phyloP scores from a whole-genome alignment of 2,888 invertebrate genomes.

The Callimorpha dominula region DNA sequence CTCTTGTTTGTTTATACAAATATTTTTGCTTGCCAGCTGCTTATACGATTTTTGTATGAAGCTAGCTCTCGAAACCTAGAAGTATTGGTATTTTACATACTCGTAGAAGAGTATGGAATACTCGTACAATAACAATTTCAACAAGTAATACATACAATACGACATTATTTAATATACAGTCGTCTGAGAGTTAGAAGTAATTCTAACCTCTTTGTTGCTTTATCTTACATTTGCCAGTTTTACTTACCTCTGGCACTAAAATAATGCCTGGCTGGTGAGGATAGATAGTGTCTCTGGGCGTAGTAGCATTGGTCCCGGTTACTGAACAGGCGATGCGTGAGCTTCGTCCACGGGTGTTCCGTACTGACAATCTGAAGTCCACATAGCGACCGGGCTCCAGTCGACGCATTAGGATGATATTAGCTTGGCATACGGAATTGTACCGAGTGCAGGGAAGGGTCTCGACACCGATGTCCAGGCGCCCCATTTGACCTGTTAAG shows the following conservation, averaged over 20 bases:
- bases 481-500: slow-evolving; percentile 88
- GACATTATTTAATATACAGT: no score
- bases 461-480: slow-evolving; percentile 92
- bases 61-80: no score
- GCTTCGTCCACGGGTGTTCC: slow-evolving; percentile 92
- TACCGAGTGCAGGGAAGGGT: slow-evolving; percentile 94
- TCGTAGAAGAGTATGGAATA: no score
- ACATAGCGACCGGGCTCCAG: slow-evolving; percentile 94
- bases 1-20: no score
- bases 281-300: slow-evolving; percentile 93
- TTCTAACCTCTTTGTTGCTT: not conserved
- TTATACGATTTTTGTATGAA: no score
- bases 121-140: no score
- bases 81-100: no score
- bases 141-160: no score
- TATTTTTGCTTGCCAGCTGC: no score
- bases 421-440: slow-evolving; percentile 96
- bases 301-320: slow-evolving; percentile 94
- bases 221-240: not conserved
- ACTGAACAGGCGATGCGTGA: slow-evolving; percentile 92
- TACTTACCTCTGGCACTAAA: slow-evolving; percentile 90
- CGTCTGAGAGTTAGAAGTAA: no score
- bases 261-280: slow-evolving; percentile 93
- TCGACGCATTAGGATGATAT: slow-evolving; percentile 92
- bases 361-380: slow-evolving; percentile 91